Conservation (phyloP, 2,888 invertebrate species). For the Metalampra italica region DNA sequence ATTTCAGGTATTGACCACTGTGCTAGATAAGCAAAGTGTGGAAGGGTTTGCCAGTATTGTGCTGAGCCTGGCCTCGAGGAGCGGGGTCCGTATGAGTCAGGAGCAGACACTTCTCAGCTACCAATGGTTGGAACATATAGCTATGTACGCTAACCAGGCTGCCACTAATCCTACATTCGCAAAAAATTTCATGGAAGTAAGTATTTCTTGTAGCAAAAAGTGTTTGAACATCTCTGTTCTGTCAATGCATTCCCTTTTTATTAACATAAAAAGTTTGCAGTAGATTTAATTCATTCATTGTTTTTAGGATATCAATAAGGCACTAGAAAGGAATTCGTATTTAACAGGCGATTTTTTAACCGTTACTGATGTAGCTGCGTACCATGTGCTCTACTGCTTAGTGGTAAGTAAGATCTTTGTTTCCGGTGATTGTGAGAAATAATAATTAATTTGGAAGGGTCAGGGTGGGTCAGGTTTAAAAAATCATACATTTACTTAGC, state of each 20-base stretch:
- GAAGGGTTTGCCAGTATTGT: constrained; percentile 76
- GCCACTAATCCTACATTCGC: constrained; percentile 56
- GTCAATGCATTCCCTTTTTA: no score
- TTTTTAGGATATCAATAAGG: constrained; percentile 63
- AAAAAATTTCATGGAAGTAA: constrained; percentile 73
- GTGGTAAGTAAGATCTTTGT: constrained; percentile 75
- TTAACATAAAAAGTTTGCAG: no score
- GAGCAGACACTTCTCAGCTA: constrained; percentile 67
- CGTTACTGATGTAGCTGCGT: constrained; percentile 84
- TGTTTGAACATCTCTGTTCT: not conserved
- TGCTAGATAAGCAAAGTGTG: constrained; percentile 57
- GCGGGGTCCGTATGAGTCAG: constrained; percentile 48
- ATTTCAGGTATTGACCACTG: constrained; percentile 70
- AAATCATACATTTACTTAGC: no score
- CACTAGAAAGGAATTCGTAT: constrained; percentile 54
- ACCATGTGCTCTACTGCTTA: constrained; percentile 81
- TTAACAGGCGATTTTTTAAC: constrained; percentile 68
- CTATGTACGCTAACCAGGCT: constrained; percentile 74
- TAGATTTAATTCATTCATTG: not conserved
- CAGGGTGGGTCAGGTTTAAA: no score
- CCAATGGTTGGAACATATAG: constrained; percentile 84
- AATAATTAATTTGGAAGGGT: no score
- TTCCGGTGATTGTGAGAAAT: no score
- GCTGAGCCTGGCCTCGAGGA: constrained; percentile 61
- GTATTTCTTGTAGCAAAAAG: not conserved